Evolutionary conservation across 2,113 vertebrate species (phyloP).

Genomic region (Mormyrus lacerda): DNA sequence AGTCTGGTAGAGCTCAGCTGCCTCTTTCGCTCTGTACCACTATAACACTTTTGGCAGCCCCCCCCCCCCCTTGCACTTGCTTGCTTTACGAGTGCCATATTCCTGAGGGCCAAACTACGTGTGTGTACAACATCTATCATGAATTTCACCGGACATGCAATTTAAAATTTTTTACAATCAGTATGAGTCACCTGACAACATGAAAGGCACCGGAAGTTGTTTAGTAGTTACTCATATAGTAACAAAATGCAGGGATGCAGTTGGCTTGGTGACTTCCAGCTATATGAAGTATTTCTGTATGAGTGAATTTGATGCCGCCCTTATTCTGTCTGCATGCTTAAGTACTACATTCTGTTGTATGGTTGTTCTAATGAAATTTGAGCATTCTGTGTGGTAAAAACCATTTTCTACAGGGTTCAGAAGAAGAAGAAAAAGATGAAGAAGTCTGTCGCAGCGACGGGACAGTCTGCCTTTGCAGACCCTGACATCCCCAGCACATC

Average conservation of each 20-base stretch:
- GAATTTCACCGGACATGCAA: not conserved
- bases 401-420: constrained; percentile 49
- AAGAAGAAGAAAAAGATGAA: constrained; percentile 67
- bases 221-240: not conserved
- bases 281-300: not conserved
- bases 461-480: constrained; percentile 41
- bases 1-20: constrained; percentile 35
- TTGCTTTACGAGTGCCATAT: not conserved
- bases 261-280: not conserved
- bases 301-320: not conserved
- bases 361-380: not conserved
- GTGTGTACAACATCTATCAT: not conserved
- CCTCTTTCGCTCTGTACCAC: not conserved
- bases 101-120: not conserved
- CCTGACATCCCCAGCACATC: constrained; percentile 41
- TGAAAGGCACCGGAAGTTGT: not conserved
- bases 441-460: constrained; percentile 41
- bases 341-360: not conserved
- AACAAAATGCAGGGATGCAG: not conserved
- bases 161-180: not conserved
- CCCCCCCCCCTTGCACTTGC: not conserved
- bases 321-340: not conserved
- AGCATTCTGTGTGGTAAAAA: not conserved
- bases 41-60: no score
- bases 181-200: not conserved